phyloP scores from a whole-genome alignment of 1,140 invertebrate genomes.

The Zaprionus davidi region DNA sequence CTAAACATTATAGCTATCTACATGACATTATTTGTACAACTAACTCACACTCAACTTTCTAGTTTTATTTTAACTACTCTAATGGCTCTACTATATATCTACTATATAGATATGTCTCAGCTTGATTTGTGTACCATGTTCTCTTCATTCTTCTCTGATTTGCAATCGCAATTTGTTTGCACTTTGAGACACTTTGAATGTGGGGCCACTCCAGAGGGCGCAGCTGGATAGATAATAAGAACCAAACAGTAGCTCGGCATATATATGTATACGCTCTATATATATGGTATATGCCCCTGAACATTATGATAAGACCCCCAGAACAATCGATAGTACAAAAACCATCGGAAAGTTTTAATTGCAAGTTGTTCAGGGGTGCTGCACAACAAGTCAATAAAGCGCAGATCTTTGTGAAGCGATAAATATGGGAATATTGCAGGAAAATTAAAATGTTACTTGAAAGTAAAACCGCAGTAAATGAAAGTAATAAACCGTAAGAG shows the following conservation, averaged over 20 bases:
- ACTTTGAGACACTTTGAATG: constrained; percentile 57
- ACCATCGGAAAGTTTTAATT: constrained; percentile 51
- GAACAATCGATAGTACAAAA: constrained; percentile 38
- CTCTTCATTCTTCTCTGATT: constrained; percentile 15
- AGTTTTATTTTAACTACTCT: not conserved
- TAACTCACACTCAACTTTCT: not conserved
- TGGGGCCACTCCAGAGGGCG: constrained; percentile 46
- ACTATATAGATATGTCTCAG: constrained; percentile 2
- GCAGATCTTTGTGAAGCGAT: constrained; percentile 32
- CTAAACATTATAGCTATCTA: not conserved
- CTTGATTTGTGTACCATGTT: constrained; percentile 21
- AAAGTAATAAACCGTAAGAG: not conserved
- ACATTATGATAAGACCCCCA: constrained; percentile 51
- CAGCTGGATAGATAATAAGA: constrained; percentile 50
- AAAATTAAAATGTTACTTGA: constrained; percentile 4
- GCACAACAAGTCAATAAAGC: constrained; percentile 40
- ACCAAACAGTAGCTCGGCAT: constrained; percentile 20
- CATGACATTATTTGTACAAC: not conserved
- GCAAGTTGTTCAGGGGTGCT: constrained; percentile 43
- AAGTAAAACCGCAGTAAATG: not conserved
- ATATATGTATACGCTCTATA: not conserved
- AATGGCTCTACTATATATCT: not conserved
- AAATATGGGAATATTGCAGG: constrained; percentile 1
- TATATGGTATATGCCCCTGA: constrained; percentile 20
- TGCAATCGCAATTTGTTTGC: constrained; percentile 56